Evolutionary conservation across 2,888 invertebrate genomes (phyloP).

Genomic region (Rhorus exstirpatorius): DNA sequence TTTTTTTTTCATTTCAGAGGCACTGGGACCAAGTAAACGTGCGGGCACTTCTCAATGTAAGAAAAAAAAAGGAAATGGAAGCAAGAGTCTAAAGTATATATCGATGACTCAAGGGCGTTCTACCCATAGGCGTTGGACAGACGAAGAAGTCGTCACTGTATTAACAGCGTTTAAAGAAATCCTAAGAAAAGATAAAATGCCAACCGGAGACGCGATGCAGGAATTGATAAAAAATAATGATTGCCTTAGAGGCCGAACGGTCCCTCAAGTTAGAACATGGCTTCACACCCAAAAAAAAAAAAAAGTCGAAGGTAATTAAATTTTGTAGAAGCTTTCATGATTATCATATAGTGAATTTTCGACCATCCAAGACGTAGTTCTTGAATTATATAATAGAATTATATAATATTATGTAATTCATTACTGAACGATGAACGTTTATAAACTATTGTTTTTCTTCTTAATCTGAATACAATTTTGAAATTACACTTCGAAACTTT

Average conservation of each 20-base stretch:
- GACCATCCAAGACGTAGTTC: no score
- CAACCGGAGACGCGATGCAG: conserved; percentile 54
- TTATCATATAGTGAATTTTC: no score
- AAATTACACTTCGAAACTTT: no score
- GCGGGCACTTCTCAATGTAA: background rate
- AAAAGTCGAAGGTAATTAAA: background rate
- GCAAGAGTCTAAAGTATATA: background rate
- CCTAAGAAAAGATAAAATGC: conserved; percentile 47
- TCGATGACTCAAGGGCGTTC: background rate
- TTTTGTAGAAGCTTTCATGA: no score
- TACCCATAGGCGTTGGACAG: conserved; percentile 41
- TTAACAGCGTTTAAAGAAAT: conserved; percentile 40
- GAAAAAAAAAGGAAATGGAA: background rate
- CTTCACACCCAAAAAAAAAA: conserved; percentile 59
- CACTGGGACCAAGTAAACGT: background rate
- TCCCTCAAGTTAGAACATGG: conserved; percentile 63
- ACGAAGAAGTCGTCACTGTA: conserved; percentile 23
- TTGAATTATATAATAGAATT: no score
- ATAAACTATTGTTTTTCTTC: no score
- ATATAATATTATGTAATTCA: no score
- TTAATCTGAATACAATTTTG: no score
- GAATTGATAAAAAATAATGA: conserved; percentile 37
- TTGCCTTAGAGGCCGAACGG: conserved; percentile 55
- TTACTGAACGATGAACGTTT: no score
- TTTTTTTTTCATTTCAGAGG: background rate